Evolutionary conservation across 2,888 invertebrate genomes (phyloP).

Genomic region (Philereme transversata): DNA sequence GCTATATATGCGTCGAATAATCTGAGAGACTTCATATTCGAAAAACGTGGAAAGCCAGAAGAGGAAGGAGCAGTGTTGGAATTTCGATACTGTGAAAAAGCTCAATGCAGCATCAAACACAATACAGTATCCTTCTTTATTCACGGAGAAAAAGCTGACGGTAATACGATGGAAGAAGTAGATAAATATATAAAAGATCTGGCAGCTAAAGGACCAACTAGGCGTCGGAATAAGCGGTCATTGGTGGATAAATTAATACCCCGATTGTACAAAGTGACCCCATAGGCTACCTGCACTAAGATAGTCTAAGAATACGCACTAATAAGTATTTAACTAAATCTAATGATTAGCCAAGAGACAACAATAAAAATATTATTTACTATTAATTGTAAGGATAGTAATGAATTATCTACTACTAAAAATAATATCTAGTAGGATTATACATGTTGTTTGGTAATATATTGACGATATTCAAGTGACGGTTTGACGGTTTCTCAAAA

Average conservation of each 20-base stretch:
- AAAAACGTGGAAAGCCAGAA: slow-evolving; percentile 38
- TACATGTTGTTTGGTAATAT: too few species aligned
- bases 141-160: slow-evolving; percentile 15
- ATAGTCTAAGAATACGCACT: too few species aligned
- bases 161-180: slow-evolving; percentile 6
- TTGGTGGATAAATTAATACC: slow-evolving; percentile 2
- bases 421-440: too few species aligned
- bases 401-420: too few species aligned
- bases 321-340: too few species aligned
- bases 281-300: too few species aligned
- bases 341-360: too few species aligned
- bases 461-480: too few species aligned
- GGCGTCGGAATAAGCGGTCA: slow-evolving; percentile 1
- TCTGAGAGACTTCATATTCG: slow-evolving; percentile 46
- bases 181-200: slow-evolving; percentile 14
- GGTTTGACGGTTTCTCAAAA: too few species aligned
- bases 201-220: not conserved
- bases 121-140: slow-evolving; percentile 23
- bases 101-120: slow-evolving; percentile 9
- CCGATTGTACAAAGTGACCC: too few species aligned
- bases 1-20: slow-evolving; percentile 53
- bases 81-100: slow-evolving; percentile 32
- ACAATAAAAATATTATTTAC: too few species aligned
- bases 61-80: slow-evolving; percentile 52
- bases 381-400: too few species aligned